These are phyloP conservation scores for Limnephilus marmoratus DNA, from an alignment of 2,888 invertebrate genomes.

Conservation along the genomic window DNA sequence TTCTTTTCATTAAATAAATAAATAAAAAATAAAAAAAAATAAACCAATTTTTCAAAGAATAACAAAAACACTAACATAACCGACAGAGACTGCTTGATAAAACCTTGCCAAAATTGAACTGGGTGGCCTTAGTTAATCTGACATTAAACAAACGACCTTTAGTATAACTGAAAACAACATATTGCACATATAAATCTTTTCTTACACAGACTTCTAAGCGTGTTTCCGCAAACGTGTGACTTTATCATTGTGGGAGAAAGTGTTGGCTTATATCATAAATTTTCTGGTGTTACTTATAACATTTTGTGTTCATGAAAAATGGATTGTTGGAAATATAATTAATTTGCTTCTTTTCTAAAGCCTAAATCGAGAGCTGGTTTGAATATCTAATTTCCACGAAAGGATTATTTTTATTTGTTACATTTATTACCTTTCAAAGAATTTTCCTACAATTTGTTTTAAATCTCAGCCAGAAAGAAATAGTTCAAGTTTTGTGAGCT, in stretches of 20 bases:
- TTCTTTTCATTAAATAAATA: too few relatives aligned
- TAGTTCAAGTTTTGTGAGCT: too few relatives aligned
- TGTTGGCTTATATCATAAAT: background rate
- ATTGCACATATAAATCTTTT: background rate
- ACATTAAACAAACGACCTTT: background rate
- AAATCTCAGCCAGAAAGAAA: too few relatives aligned
- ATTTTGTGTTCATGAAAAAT: background rate
- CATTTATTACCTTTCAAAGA: too few relatives aligned
- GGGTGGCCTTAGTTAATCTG: background rate
- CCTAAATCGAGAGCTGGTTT: background rate
- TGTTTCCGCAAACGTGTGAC: background rate
- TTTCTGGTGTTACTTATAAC: background rate
- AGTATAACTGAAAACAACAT: background rate
- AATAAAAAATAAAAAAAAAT: too few relatives aligned
- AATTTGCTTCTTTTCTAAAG: background rate
- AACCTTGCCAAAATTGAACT: background rate
- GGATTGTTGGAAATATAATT: background rate
- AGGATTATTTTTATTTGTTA: too few relatives aligned
- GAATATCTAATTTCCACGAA: background rate
- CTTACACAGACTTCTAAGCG: background rate
- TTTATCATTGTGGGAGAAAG: background rate
- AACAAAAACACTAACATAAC: too few relatives aligned
- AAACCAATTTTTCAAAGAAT: too few relatives aligned
- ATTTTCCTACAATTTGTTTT: too few relatives aligned
- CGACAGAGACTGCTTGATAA: background rate